Evolutionary conservation across 2,113 vertebrate genomes (phyloP).

Genomic region (Nycticebus coucang): DNA sequence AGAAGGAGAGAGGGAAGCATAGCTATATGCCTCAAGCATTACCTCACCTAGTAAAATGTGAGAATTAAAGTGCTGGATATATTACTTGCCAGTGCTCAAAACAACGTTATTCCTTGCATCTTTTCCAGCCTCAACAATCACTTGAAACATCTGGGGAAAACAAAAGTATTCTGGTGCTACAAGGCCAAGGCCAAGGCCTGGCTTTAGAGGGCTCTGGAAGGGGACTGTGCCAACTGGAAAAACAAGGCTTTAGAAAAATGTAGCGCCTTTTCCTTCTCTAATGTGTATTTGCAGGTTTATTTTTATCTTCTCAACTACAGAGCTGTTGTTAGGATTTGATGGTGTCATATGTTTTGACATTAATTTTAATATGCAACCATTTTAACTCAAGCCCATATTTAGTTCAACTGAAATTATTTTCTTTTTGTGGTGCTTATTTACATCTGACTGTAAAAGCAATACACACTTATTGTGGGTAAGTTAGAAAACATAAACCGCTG

Average conservation of each 20-base stretch:
- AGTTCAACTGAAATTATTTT: constrained; percentile 48
- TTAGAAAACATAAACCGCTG: background rate
- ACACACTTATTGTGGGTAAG: constrained; percentile 7
- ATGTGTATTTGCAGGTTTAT: constrained; percentile 54
- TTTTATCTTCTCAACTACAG: constrained; percentile 63
- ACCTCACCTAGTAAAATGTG: background rate
- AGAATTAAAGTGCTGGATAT: background rate
- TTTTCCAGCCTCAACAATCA: background rate
- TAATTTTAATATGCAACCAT: constrained; percentile 67
- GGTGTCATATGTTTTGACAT: constrained; percentile 54
- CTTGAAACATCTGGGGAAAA: background rate
- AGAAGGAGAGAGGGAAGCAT: background rate
- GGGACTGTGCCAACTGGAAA: background rate
- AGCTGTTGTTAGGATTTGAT: constrained; percentile 44
- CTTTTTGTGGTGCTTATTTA: constrained; percentile 36
- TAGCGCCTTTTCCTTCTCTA: background rate
- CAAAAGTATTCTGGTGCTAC: background rate
- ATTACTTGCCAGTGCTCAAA: background rate
- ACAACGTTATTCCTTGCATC: background rate
- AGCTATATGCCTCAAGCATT: background rate
- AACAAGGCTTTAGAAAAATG: background rate
- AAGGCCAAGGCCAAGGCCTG: background rate
- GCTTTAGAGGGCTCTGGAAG: background rate
- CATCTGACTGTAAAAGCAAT: constrained; percentile 49
- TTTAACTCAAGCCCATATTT: constrained; percentile 60